Evolutionary conservation across 2,113 vertebrate species (phyloP).

Genomic region (Gobio gobio): DNA sequence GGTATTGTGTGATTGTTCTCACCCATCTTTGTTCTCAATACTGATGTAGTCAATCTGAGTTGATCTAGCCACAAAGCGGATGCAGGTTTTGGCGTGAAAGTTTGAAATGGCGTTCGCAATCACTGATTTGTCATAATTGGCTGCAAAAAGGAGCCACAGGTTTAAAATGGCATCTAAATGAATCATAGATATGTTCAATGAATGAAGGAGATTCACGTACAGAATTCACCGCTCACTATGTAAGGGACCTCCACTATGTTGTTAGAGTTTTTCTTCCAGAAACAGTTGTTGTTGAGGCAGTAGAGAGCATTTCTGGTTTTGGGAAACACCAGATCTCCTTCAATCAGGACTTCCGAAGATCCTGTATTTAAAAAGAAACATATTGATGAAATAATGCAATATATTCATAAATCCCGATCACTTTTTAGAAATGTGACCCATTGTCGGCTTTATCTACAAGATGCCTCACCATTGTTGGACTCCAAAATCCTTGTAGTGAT

Average conservation of each 20-base stretch:
- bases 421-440: neutral
- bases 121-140: neutral
- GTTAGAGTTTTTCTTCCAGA: slow-evolving; percentile 55
- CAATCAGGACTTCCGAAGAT: slow-evolving; percentile 42
- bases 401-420: neutral
- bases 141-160: slow-evolving; percentile 20
- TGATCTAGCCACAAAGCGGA: slow-evolving; percentile 52
- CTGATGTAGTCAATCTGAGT: slow-evolving; percentile 56
- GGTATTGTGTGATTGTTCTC: neutral
- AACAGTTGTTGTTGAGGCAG: slow-evolving; percentile 52
- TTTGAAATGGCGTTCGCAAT: slow-evolving; percentile 53
- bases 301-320: slow-evolving; percentile 53
- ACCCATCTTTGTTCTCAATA: slow-evolving; percentile 58
- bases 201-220: slow-evolving; percentile 42
- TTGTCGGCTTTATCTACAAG: neutral
- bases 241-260: slow-evolving; percentile 54
- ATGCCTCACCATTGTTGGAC: slow-evolving; percentile 47
- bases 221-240: slow-evolving; percentile 42
- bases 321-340: slow-evolving; percentile 52
- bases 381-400: neutral
- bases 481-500: slow-evolving; percentile 47
- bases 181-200: neutral
- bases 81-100: slow-evolving; percentile 55
- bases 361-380: neutral
- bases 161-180: neutral